These are phyloP conservation scores for Trilocha varians DNA, from an alignment of 2,888 invertebrate genomes.

Conservation along the genomic window DNA sequence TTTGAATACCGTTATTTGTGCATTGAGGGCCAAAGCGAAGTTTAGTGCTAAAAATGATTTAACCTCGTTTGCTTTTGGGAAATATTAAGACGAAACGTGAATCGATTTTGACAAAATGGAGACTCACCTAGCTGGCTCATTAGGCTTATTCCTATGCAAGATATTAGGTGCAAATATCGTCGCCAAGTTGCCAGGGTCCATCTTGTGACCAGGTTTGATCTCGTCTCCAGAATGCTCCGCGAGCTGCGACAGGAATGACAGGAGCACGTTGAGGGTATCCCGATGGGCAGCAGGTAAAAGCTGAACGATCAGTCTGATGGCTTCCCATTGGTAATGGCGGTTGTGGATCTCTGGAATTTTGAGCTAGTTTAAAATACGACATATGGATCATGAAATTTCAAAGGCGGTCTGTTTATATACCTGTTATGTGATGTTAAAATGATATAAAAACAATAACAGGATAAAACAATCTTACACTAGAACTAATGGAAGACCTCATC, in stretches of 20 bases:
- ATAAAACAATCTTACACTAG: too few species aligned
- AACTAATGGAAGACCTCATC: too few species aligned
- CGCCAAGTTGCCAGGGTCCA: conserved; percentile 94
- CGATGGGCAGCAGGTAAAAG: conserved; percentile 89
- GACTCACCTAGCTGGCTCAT: conserved; percentile 57
- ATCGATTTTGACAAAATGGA: neutral
- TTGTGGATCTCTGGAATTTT: conserved; percentile 82
- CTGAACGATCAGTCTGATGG: conserved; percentile 86
- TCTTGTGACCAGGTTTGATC: conserved; percentile 86
- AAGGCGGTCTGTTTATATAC: too few species aligned
- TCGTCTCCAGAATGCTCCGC: conserved; percentile 81
- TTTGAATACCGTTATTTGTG: too few species aligned
- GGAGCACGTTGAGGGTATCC: conserved; percentile 88
- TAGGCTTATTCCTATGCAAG: conserved; percentile 83
- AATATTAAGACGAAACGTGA: neutral
- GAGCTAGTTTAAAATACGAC: too few species aligned
- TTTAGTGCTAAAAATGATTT: too few species aligned
- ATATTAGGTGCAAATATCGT: conserved; percentile 96
- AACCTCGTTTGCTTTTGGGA: too few species aligned
- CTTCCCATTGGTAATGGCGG: conserved; percentile 86
- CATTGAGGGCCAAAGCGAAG: too few species aligned
- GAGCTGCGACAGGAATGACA: conserved; percentile 86
- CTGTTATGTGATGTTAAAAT: too few species aligned
- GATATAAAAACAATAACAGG: too few species aligned
- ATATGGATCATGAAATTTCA: too few species aligned